phyloP scores from a whole-genome alignment of 2,113 vertebrate genomes.

The Ancistrus triradiatus region DNA sequence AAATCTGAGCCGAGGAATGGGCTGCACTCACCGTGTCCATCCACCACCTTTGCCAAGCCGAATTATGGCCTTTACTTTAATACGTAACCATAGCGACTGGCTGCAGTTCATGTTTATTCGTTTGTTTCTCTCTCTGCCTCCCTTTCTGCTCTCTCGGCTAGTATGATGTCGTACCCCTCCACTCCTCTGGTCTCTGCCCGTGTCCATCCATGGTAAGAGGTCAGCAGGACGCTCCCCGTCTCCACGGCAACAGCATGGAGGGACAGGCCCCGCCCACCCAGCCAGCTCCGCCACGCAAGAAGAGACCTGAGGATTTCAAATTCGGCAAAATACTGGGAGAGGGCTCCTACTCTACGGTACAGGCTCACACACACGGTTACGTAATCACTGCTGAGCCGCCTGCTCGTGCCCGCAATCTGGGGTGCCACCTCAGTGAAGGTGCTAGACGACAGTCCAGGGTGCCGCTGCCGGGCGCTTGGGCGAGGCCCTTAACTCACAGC shows the following conservation, averaged over 20 bases:
- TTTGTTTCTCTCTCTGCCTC: constrained; percentile 31
- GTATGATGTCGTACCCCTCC: constrained; percentile 97
- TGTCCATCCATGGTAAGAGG: constrained; percentile 97
- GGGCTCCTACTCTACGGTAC: constrained; percentile 95
- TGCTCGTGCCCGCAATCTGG: too few species aligned
- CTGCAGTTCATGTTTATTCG: too few species aligned
- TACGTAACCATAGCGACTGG: too few species aligned
- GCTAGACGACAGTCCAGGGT: neutral
- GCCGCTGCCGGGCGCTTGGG: too few species aligned
- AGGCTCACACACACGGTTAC: constrained; percentile 9
- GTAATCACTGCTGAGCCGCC: too few species aligned
- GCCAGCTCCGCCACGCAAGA: constrained; percentile 85
- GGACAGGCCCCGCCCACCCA: constrained; percentile 63
- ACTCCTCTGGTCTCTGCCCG: constrained; percentile 92
- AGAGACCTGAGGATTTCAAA: constrained; percentile 94
- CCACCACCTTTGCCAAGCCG: too few species aligned
- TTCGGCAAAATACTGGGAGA: constrained; percentile 97
- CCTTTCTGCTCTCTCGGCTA: constrained; percentile 50
- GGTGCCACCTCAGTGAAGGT: too few species aligned
- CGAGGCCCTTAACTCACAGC: too few species aligned
- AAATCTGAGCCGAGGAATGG: too few species aligned
- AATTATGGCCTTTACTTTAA: too few species aligned
- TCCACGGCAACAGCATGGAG: constrained; percentile 76
- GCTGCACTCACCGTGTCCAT: too few species aligned
- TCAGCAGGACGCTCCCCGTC: constrained; percentile 72